A percentile compares a stretch with the other conserved stretches of the same genome.
phyloP scores from a whole-genome alignment of 2,888 invertebrate species.

The Synanthedon formicaeformis region DNA sequence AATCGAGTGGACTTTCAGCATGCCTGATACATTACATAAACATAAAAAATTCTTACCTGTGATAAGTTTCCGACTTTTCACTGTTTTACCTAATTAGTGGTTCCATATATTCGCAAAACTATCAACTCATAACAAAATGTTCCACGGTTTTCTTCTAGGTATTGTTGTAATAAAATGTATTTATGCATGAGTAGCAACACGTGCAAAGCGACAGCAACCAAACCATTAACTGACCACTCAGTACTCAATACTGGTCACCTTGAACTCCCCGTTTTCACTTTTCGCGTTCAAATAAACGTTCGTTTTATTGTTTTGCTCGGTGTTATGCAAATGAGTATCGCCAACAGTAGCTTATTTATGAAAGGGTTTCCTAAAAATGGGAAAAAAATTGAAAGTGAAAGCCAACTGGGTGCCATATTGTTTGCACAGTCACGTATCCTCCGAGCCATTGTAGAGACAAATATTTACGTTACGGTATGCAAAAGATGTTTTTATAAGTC shows the following conservation, averaged over 20 bases:
- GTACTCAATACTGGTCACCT: slow-evolving; percentile 29
- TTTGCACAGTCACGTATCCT: slow-evolving; percentile 48
- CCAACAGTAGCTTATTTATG: slow-evolving; percentile 53
- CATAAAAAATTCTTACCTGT: no score
- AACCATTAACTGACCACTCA: slow-evolving; percentile 41
- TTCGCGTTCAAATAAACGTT: slow-evolving; percentile 53
- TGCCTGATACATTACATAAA: no score
- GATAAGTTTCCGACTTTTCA: no score
- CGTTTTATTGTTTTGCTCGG: slow-evolving; percentile 49
- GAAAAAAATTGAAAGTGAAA: slow-evolving; percentile 39
- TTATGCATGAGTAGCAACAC: slow-evolving; percentile 11
- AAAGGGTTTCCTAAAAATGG: slow-evolving; percentile 55
- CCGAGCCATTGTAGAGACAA: slow-evolving; percentile 46
- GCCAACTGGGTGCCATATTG: slow-evolving; percentile 57
- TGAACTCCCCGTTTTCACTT: slow-evolving; percentile 64
- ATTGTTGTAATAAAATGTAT: no score
- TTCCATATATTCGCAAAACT: no score
- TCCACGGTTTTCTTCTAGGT: no score
- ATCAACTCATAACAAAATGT: no score
- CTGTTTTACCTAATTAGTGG: no score
- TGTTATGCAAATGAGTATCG: slow-evolving; percentile 61
- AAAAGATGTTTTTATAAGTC: slow-evolving; percentile 58
- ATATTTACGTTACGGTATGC: slow-evolving; percentile 64
- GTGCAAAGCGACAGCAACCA: slow-evolving; percentile 48
- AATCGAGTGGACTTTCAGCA: no score